Evolutionary conservation across 2,797 vertebrate genomes (phyloP).

Genomic region (Natrix natrix): DNA sequence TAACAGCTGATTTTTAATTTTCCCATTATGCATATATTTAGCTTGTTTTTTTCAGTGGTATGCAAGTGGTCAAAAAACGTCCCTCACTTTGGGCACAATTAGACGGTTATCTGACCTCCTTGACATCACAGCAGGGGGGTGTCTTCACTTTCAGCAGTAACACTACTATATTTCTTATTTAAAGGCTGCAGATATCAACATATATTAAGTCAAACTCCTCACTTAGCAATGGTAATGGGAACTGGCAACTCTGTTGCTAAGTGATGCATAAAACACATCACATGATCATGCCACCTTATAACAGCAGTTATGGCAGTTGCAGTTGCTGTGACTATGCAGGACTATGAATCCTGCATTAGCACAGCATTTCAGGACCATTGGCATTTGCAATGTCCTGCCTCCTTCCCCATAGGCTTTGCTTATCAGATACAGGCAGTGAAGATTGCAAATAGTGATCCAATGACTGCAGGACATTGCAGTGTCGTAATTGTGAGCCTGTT

Average conservation of each 20-base stretch:
- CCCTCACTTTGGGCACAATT: not conserved
- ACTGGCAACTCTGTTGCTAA: not conserved
- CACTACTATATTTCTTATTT: not conserved
- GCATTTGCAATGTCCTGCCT: not conserved
- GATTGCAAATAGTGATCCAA: not conserved
- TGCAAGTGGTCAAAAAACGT: not conserved
- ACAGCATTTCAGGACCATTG: not conserved
- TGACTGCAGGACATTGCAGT: not conserved
- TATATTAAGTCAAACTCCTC: not conserved
- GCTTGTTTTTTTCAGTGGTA: not conserved
- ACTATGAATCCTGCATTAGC: not conserved
- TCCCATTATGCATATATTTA: not conserved
- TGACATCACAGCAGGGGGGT: not conserved
- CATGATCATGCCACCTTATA: not conserved
- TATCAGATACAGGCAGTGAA: not conserved
- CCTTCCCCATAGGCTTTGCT: not conserved
- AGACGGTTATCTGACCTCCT: not conserved
- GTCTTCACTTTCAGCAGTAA: not conserved
- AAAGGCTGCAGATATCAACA: not conserved
- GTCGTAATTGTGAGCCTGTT: not conserved
- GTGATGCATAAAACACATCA: not conserved
- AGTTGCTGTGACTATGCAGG: not conserved
- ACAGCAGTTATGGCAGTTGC: not conserved
- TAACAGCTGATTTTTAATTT: not conserved
- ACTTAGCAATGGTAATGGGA: not conserved